Base-by-base conservation (phyloP, 2,113 vertebrate genomes). In the Percina caprodes region DNA sequence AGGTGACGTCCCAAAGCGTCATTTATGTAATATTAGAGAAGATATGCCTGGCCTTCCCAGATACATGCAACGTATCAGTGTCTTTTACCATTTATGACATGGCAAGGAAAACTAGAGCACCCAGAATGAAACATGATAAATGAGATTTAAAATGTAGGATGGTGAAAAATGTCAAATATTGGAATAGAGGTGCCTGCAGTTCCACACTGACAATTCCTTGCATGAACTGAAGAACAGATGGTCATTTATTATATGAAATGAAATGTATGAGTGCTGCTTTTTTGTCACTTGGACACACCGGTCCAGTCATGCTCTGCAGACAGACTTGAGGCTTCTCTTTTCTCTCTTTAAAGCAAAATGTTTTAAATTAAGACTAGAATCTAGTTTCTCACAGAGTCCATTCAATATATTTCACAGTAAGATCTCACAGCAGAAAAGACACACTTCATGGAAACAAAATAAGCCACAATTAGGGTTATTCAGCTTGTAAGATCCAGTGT, bases 11-110 rank as follows among this genome's bases (percentile, higher is more conserved):
- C 77, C 77, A 74, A 70, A 78, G 60, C 72, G 83, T 89, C 89
- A 88, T 66, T 69, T 65, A 54, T 79, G 88, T 91, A 89, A 94
- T 74, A 86, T 89, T 89, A 90, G 86, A 91, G 52, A 91, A 39
- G 78, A 74, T 48, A 89, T 88, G 70, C 60, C 67, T 84, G 59
- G 75, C 65, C 82, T 59, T 78, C 30, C 51, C 49, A 58, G 65
- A 91, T 77, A 19, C 61, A 70, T 69, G 75, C 78, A 86, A 86
- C 77, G 79, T 90, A 91, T 90, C 79, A 49, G 65, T 90, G 69
- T 88, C 89, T 87, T 76, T 61, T 84, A 75, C 82, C 79, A 91
- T 90, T 90, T 92, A 74, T 88, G 88, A 86, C 76, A 82, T 61
- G 77, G 63, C 68, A 80, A 33, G 45, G 26, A 77, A 58, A 73